phyloP scores from a whole-genome alignment of 2,113 vertebrate genomes.

The Burhinus oedicnemus region DNA sequence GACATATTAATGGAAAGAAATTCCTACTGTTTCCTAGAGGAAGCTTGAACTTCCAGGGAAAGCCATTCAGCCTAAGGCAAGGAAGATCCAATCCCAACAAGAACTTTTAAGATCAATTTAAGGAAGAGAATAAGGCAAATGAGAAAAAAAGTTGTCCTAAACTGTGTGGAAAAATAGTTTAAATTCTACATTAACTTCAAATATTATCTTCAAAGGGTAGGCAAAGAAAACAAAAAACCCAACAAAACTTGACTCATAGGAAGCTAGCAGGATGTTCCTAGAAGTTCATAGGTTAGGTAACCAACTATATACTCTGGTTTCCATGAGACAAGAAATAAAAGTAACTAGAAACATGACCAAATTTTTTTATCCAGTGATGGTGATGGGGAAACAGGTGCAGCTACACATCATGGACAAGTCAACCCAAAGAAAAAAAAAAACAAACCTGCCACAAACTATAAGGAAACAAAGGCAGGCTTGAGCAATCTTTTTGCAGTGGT shows the following conservation, averaged over 20 bases:
- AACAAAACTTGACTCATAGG: neutral
- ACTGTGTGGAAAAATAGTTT: neutral
- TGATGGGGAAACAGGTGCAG: neutral
- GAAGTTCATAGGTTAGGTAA: neutral
- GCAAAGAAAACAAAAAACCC: neutral
- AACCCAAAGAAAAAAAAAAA: neutral
- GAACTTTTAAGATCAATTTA: neutral
- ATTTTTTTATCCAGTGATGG: neutral
- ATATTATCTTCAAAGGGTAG: neutral
- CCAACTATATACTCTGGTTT: neutral
- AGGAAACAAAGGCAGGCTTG: neutral
- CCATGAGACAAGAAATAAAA: neutral
- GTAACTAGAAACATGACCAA: neutral
- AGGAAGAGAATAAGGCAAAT: neutral
- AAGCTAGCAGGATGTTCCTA: neutral
- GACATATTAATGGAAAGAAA: neutral
- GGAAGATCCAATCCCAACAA: neutral
- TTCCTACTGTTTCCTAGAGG: neutral
- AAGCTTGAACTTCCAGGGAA: neutral
- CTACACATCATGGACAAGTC: neutral
- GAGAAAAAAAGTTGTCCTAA: neutral
- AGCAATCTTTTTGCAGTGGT: neutral
- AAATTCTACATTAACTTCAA: neutral
- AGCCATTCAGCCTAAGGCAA: neutral
- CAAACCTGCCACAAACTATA: neutral